Evolutionary conservation across 2,888 invertebrate species (phyloP), one percentile per base, ranked within the genome.

Genomic region (Heteropelma amictum): DNA sequence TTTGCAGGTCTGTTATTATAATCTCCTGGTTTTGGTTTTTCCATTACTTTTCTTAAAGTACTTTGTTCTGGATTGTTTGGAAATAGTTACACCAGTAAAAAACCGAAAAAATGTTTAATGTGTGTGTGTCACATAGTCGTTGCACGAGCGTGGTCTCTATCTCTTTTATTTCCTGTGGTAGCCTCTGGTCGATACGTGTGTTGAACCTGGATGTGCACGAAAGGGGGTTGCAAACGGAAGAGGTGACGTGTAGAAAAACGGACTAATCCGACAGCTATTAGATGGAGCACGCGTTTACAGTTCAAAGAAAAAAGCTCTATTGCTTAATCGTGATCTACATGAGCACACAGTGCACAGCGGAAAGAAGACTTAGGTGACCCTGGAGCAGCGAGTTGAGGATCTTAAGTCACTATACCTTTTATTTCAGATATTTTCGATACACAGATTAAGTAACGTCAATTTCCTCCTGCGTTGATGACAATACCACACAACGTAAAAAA

Each of bases 311-410:
- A 49, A 49, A 38, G 26, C 19, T 49, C 45, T 58, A 38, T 60
- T 51, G 61, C 21, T 53, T 12, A 45, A 65, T 65, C 42, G 56
- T 71, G 58, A 67, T 49, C 49, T 49, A 42, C 35, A 42, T 14
- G 19, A 30, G 10, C 35, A 19, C 12, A 58, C 10, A n/a, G n/a
- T n/a, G n/a, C n/a, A n/a, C n/a, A n/a, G n/a, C n/a, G n/a, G n/a
- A n/a, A n/a, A n/a, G n/a, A n/a, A 75, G 78, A 69, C 70, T 78
- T 78, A 74, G 78, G 75, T 65, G 76, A 70, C 53, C 60, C 72
- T 77, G n/a, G n/a, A n/a, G n/a, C n/a, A n/a, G n/a, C 28, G 71
- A 70, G 58, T 42, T 63, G 64, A 56, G 47, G 56, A 53, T 61
- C 67, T 61, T 53, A 70, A 74, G 74, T 60, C 67, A 76, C 65